These are phyloP conservation scores for Willowsia nigromaculata DNA, from an alignment of 2,888 invertebrate species.

Conservation along the genomic window DNA sequence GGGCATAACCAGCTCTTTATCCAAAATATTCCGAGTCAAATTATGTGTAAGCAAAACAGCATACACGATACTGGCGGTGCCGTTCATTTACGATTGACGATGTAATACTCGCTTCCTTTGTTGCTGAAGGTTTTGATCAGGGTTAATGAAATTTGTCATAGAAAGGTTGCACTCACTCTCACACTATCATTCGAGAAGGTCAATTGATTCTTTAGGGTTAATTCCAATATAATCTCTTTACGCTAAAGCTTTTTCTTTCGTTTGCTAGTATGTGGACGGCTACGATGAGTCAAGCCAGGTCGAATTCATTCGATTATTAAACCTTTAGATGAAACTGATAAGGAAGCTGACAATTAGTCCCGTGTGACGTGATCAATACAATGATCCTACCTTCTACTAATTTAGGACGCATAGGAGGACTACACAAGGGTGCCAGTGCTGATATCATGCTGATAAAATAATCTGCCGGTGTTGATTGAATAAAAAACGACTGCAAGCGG, in stretches of 20 bases:
- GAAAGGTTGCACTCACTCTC: constrained; percentile 40
- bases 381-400: not conserved
- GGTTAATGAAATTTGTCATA: constrained; percentile 66
- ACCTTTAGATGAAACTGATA: not conserved
- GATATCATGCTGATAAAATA: not conserved
- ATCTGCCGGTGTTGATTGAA: not conserved
- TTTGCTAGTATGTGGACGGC: constrained; percentile 39
- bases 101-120: constrained; percentile 3
- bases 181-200: constrained; percentile 44
- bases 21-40: not conserved
- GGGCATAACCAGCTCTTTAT: not conserved
- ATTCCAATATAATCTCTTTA: constrained; percentile 43
- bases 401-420: not conserved
- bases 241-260: not conserved
- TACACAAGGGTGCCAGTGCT: constrained; percentile 11
- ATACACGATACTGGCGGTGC: not conserved
- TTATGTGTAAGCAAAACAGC: not conserved
- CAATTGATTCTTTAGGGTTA: constrained; percentile 48
- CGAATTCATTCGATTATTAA: not conserved
- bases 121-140: constrained; percentile 64
- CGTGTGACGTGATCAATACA: not conserved
- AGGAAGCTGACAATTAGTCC: constrained; percentile 27
- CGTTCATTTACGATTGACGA: constrained; percentile 13
- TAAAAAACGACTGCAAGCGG: not conserved
- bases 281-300: not conserved